Evolutionary conservation across 2,888 invertebrate species (phyloP), one percentile per base, ranked within the genome.

Genomic region (Drosophila siamana): DNA sequence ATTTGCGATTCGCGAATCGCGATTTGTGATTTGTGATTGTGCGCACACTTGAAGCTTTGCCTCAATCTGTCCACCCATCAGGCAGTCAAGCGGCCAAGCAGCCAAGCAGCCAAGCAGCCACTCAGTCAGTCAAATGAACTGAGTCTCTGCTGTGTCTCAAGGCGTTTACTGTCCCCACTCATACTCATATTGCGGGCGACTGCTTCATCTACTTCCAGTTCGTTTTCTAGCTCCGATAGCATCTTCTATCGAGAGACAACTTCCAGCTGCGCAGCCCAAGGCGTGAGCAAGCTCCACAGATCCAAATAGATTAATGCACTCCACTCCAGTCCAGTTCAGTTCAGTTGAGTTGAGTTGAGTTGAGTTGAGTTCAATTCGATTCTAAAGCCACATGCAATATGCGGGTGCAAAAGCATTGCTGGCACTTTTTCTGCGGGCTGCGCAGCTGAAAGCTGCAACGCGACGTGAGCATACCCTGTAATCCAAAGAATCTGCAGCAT

Each of bases 31-130:
- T 46, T 57, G 50, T 43, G 70, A 67, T 65, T 81, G 55, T 62
- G 74, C 70, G 72, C 71, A 69, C 84, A 76, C 85, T 77, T 64
- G 69, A 75, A 65, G 71, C 80, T 68, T 68, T 65, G 50, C 66
- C 74, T 79, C 80, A 78, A 77, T 83, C 74, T 66, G 66, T 73
- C 78, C 66, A 67, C 70, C 76, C 48, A 61, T 61, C 75, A 38
- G 30, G 60, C 41, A 36, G n/a, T 36, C 68, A 48, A 19, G 28
- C 40, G 28, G 40, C 33, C 64, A 50, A n/a, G 16, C 55, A 48
- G 26, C 36, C 68, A 48, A 15, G 28, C 40, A 33, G 40, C 36
- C 64, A 50, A n/a, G 16, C 55, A 44, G 26, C 16, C 64, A 38
- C 11, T 13, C 41, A 24, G 57, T 38, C 51, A 52, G 33, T 22